These are phyloP conservation scores for Phenganax marumi DNA, from an alignment of 92 coral and sea anemone species.

Conservation along the genomic window DNA sequence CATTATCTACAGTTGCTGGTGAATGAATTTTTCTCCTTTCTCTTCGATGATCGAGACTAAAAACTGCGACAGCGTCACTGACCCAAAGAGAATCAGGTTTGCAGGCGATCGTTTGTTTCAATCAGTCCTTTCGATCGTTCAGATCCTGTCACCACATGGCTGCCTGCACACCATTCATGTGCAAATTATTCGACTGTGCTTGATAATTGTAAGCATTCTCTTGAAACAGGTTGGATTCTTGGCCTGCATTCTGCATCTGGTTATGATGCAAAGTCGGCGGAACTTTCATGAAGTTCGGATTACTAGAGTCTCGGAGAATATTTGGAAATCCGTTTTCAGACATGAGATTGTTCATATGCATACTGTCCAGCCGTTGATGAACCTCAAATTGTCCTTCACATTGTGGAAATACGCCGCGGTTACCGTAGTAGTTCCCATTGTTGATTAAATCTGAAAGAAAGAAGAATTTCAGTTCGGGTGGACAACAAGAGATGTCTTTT, in stretches of 20 bases:
- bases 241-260: constrained; percentile 6
- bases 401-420: constrained; percentile 10
- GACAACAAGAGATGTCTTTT: too few species aligned
- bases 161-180: constrained; percentile 18
- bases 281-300: constrained; percentile 19
- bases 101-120: too few species aligned
- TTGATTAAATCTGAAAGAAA: constrained; percentile 2
- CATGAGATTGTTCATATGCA: not conserved
- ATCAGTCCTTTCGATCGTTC: not conserved
- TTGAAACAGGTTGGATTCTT: constrained; percentile 3
- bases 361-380: not conserved
- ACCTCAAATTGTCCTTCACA: constrained; percentile 21
- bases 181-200: constrained; percentile 13
- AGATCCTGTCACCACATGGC: constrained; percentile 15
- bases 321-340: constrained; percentile 15
- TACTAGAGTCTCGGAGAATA: not conserved
- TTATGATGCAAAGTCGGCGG: constrained; percentile 16
- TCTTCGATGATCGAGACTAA: too few species aligned
- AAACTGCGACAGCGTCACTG: too few species aligned
- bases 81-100: too few species aligned
- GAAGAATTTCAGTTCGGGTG: not conserved
- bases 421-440: constrained; percentile 26
- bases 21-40: too few species aligned
- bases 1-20: too few species aligned
- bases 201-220: constrained; percentile 4